phyloP scores from a whole-genome alignment of 2,888 invertebrate genomes.

The Eupithecia tripunctaria region DNA sequence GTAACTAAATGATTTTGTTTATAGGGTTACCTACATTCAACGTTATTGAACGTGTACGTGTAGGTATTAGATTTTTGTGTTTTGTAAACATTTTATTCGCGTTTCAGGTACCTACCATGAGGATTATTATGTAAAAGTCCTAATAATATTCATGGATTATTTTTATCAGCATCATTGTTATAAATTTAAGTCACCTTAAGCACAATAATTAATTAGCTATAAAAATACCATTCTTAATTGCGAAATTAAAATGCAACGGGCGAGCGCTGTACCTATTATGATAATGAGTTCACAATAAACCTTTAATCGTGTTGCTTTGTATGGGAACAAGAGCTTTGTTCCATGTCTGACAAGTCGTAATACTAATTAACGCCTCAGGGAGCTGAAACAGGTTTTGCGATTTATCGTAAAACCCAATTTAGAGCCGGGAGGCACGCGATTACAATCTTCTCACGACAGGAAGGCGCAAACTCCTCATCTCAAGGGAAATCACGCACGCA shows the following conservation, averaged over 20 bases:
- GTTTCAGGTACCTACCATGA: not conserved
- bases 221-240: slow-evolving; percentile 20
- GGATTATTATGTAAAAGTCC: not conserved
- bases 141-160: not conserved
- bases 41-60: not conserved
- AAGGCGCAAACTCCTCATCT: slow-evolving; percentile 84
- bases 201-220: not conserved
- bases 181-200: not conserved
- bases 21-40: not conserved
- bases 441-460: slow-evolving; percentile 85
- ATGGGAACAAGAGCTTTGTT: slow-evolving; percentile 65
- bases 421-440: slow-evolving; percentile 83
- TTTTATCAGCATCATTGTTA: not conserved
- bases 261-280: slow-evolving; percentile 26
- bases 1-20: slow-evolving; percentile 24
- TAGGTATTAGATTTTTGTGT: not conserved
- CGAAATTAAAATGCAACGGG: slow-evolving; percentile 30
- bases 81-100: not conserved
- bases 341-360: slow-evolving; percentile 70
- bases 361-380: slow-evolving; percentile 80
- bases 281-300: slow-evolving; percentile 40
- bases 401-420: slow-evolving; percentile 83
- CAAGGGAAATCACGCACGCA: slow-evolving; percentile 85
- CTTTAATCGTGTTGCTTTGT: slow-evolving; percentile 48
- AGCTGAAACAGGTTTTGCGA: slow-evolving; percentile 78